Base-by-base conservation (phyloP, 2,113 vertebrate species). In the Cyanoderma ruficeps region DNA sequence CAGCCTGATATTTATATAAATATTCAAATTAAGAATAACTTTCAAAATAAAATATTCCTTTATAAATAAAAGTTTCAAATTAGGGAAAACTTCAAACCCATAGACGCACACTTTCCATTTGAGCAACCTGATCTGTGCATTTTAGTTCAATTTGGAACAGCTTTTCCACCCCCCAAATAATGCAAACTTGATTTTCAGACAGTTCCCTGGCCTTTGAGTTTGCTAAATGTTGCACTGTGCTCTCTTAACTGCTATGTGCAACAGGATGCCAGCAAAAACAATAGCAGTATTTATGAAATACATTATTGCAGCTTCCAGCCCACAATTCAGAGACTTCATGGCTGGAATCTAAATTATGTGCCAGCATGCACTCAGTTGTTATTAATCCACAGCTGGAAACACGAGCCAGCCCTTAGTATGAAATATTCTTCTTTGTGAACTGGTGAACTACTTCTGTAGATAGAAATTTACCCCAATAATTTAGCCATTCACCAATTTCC, bases 241-340 rank as follows among this genome's bases (percentile, higher is more conserved):
- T 84, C 86, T 56, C 74, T 31, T 35, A 84, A 70, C 55, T 78
- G 80, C 87, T 86, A 30, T 0, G 5, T 84, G 57, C 56, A 56
- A 35, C 41, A 21, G 3, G 13, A 89, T 42, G 89, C 96, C 96
- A 97, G 86, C 68, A 93, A 95, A 96, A 96, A 96, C 96, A 97
- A 92, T 90, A 93, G 94, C 61, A 65, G 69, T 37, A 94, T 90
- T 94, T 96, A 85, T 83, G 82, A 93, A 95, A 93, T 89, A 86
- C 33, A 49, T 95, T 89, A 91, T 47, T 91, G 78, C 15, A 41
- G 56, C 57, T 96, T 93, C 83, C 90, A 94, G 69, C 84, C 95
- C 47, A 80, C 84, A 83, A 44, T 94, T 91, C 75, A 74, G 82
- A 92, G 74, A 56, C 75, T 94, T 87, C 90, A 72, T 56, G 68